Percentiles rank a stretch among this genome's conserved stretches.
phyloP scores from a whole-genome alignment of 1,140 invertebrate species.

The Calosoma granatense region DNA sequence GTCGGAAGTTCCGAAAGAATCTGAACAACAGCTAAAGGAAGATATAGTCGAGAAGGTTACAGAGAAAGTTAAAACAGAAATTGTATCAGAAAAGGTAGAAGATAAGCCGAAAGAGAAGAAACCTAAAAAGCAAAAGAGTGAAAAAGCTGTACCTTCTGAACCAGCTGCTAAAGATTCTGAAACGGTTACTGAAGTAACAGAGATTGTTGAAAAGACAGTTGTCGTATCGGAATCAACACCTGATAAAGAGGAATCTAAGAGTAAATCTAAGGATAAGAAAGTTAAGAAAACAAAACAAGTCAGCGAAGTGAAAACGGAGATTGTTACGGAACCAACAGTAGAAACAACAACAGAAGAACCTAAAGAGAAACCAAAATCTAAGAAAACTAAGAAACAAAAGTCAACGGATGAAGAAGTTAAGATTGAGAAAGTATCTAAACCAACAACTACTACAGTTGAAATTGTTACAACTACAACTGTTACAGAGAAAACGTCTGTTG shows the following conservation, averaged over 20 bases:
- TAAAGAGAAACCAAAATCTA: conserved; percentile 1
- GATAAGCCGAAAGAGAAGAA: background rate
- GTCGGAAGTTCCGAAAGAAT: background rate
- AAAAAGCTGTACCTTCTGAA: background rate
- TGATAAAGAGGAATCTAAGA: conserved; percentile 5
- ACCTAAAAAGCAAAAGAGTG: background rate
- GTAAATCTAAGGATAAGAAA: conserved; percentile 8
- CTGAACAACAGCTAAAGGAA: background rate
- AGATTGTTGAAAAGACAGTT: no score
- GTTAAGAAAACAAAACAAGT: background rate
- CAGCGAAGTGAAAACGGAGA: background rate
- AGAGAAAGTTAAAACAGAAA: background rate
- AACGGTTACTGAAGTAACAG: background rate
- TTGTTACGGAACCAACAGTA: background rate
- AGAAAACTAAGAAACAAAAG: background rate
- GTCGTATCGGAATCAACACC: conserved; percentile 3
- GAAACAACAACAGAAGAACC: conserved; percentile 7
- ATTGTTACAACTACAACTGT: no score
- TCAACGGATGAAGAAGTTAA: conserved; percentile 2
- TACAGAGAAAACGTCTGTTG: no score
- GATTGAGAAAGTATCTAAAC: background rate
- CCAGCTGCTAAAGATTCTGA: background rate
- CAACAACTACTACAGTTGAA: no score
- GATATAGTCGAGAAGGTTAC: background rate
- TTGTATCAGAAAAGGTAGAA: background rate